Conservation (phyloP, 2,888 invertebrate species). For the Dexiosoma caninum region DNA sequence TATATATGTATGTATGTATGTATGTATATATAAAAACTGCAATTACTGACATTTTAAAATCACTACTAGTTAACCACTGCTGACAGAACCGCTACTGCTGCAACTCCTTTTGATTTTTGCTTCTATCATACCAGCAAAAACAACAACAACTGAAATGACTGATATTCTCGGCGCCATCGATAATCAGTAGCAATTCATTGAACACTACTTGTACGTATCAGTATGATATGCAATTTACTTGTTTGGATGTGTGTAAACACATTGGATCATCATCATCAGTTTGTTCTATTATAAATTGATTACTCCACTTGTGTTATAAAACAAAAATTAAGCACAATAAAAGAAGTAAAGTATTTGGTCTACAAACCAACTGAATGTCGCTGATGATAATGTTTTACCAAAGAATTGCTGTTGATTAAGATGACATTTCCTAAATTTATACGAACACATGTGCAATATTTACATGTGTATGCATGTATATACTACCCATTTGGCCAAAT, state of each 20-base stretch:
- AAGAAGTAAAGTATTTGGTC: constrained; percentile 5
- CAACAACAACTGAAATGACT: not conserved
- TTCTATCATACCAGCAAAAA: constrained; percentile 16
- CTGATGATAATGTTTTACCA: constrained; percentile 37
- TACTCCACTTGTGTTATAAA: constrained; percentile 41
- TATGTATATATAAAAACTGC: not conserved
- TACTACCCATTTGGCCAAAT: too few species aligned
- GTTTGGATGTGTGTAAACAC: constrained; percentile 9
- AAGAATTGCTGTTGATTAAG: constrained; percentile 55
- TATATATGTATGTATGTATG: too few species aligned
- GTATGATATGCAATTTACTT: constrained; percentile 14
- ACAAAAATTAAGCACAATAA: too few species aligned
- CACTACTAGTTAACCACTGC: constrained; percentile 34
- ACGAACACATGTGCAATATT: not conserved
- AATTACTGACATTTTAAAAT: constrained; percentile 47
- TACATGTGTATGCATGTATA: not conserved
- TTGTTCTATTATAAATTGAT: constrained; percentile 55
- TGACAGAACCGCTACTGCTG: not conserved
- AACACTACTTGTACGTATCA: constrained; percentile 17
- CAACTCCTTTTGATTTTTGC: constrained; percentile 2
- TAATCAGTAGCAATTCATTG: constrained; percentile 52
- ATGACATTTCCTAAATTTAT: constrained; percentile 42
- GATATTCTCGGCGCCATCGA: constrained; percentile 43
- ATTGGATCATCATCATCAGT: constrained; percentile 11
- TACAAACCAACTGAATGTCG: not conserved